Percentiles rank a stretch among this genome's conserved stretches.
phyloP scores from a whole-genome alignment of 2,888 invertebrate genomes.

The Eucera pruinosa region DNA sequence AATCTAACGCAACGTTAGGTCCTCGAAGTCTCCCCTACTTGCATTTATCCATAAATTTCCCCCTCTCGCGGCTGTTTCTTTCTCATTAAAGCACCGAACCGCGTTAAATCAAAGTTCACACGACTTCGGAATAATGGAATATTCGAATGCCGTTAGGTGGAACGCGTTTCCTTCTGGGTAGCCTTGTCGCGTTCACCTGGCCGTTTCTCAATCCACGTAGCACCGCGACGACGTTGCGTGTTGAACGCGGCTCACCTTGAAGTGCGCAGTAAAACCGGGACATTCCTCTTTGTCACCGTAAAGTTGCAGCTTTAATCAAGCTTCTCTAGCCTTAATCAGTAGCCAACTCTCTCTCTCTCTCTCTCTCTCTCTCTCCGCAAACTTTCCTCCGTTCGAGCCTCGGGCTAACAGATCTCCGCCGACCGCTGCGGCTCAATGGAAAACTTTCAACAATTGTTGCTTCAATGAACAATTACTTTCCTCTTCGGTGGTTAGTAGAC shows the following conservation, averaged over 20 bases:
- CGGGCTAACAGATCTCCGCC: too few relatives aligned
- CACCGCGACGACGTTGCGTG: conserved; percentile 58
- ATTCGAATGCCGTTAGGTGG: background rate
- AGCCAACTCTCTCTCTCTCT: too few relatives aligned
- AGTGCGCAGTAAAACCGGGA: conserved; percentile 54
- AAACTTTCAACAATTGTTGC: background rate
- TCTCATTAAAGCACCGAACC: conserved; percentile 7
- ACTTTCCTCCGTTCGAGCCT: conserved; percentile 10
- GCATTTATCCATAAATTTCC: conserved; percentile 4
- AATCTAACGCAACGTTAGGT: background rate
- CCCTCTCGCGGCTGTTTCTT: background rate
- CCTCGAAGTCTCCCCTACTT: background rate
- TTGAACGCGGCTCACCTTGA: conserved; percentile 61
- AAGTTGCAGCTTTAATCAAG: conserved; percentile 50
- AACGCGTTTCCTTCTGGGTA: conserved; percentile 31
- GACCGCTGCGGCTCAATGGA: background rate
- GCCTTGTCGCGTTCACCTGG: conserved; percentile 46
- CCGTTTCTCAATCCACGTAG: conserved; percentile 46
- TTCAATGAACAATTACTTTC: background rate
- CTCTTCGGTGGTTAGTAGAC: too few relatives aligned
- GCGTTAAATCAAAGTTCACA: conserved; percentile 22
- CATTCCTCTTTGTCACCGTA: conserved; percentile 64
- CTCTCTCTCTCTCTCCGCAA: too few relatives aligned
- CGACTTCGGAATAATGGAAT: conserved; percentile 17
- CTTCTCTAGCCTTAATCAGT: conserved; percentile 51